Evolutionary conservation across 1,140 invertebrate species (phyloP).

Genomic region (Eubasilissa regina): DNA sequence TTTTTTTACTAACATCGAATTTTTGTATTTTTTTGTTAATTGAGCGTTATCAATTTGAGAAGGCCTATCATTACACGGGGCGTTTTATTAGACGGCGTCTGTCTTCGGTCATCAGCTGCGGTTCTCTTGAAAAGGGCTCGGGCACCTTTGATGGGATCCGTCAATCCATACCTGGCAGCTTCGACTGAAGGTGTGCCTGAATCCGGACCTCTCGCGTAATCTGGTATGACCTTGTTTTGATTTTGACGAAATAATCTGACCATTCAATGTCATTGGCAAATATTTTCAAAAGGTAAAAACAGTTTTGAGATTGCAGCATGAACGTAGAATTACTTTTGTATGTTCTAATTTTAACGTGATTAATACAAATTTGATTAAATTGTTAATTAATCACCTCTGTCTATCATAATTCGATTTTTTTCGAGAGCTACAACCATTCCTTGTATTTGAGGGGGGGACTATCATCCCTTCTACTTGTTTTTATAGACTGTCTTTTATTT

Average conservation of each 20-base stretch:
- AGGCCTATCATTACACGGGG: not conserved
- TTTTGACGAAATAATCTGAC: not conserved
- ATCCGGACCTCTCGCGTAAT: not conserved
- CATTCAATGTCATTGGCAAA: not conserved
- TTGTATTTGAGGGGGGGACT: too few relatives aligned
- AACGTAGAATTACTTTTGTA: too few relatives aligned
- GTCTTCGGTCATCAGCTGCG: constrained; percentile 19
- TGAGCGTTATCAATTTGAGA: not conserved
- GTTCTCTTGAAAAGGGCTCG: not conserved
- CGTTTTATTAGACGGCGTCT: constrained; percentile 20
- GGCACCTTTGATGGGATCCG: not conserved
- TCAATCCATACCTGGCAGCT: constrained; percentile 19
- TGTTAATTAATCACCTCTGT: not conserved
- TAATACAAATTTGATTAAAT: not conserved
- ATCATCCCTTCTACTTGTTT: not conserved
- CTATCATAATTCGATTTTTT: not conserved
- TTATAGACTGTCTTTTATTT: constrained; percentile 35
- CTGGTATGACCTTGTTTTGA: constrained; percentile 4
- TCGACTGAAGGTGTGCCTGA: not conserved
- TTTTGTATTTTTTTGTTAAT: constrained; percentile 1
- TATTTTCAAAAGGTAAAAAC: not conserved
- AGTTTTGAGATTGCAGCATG: too few relatives aligned
- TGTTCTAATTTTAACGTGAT: too few relatives aligned
- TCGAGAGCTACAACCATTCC: too few relatives aligned
- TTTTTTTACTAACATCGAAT: not conserved